Percentiles rank a stretch among this genome's conserved stretches.
phyloP scores from a whole-genome alignment of 2,888 invertebrate species.

The Nomada fucata region DNA sequence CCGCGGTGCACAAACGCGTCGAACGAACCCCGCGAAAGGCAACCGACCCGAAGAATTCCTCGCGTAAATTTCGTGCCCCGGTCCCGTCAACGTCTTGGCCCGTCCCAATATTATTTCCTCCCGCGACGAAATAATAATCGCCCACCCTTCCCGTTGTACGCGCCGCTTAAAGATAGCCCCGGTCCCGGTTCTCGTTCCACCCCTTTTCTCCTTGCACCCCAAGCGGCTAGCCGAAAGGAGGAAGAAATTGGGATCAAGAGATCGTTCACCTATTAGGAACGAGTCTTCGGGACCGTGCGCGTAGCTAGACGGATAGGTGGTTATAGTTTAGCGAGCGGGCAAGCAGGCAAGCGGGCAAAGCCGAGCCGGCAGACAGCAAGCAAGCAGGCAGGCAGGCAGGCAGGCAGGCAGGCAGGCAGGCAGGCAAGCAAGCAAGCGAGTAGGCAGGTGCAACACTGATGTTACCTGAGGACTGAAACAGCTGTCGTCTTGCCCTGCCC shows the following conservation, averaged over 20 bases:
- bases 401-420: constrained; percentile 70
- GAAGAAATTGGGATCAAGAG: not conserved
- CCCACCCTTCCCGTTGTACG: not conserved
- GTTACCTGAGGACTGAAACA: constrained; percentile 81
- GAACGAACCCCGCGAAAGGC: too few relatives aligned
- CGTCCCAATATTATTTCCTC: not conserved
- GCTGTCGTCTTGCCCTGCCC: constrained; percentile 81
- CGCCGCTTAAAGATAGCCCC: not conserved
- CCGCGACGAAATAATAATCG: not conserved
- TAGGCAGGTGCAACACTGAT: constrained; percentile 81
- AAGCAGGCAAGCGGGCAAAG: constrained; percentile 46
- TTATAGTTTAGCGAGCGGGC: constrained; percentile 45
- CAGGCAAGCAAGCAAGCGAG: constrained; percentile 54
- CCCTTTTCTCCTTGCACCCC: not conserved
- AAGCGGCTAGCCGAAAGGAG: not conserved
- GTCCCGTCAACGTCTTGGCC: too few relatives aligned
- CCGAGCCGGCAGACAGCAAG: constrained; percentile 55
- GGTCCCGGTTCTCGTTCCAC: not conserved
- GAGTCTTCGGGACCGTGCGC: not conserved
- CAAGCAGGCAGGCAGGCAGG: constrained; percentile 62
- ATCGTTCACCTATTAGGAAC: constrained; percentile 38
- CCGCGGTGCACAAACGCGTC: too few relatives aligned
- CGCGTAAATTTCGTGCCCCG: too few relatives aligned
- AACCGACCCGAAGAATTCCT: too few relatives aligned
- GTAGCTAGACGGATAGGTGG: constrained; percentile 56